Base-by-base conservation (phyloP, 2,113 vertebrate species). In the Phyllopteryx taeniolatus region DNA sequence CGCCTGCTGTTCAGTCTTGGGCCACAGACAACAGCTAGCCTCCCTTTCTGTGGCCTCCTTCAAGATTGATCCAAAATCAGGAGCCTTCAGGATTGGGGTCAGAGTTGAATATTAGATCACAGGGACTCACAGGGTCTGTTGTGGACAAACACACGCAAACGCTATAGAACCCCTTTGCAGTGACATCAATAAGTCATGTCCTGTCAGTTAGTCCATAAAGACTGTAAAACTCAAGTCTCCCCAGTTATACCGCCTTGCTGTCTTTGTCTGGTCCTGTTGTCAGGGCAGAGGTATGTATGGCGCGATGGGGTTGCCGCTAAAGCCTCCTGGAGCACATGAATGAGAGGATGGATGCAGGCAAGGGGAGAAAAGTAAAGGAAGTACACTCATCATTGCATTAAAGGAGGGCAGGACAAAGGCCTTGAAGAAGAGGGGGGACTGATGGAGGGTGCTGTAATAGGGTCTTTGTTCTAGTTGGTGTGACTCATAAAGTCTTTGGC, bases 401-500 rank as follows among this genome's bases (percentile, higher is more conserved):
- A 87, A 79, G 66, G 67, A 83, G 68, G 46, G 59, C 70, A 66
- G 75, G 82, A 77, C 71, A 76, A 72, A 74, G 39, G 44, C 71
- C 68, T 74, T 17, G 72, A 71, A 61, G 74, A 74, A 53, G 72
- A 83, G 75, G 67, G 69, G 65, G 44, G 64, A 54, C 54, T 64
- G 46, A 69, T 72, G 76, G 80, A 67, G 71, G 64, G 31, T 46
- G 74, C 75, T 79, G 87, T 88, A 89, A 89, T 87, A 74, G 87
- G 75, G 72, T 83, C 85, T 91, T 91, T 91, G 89, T 91, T 89
- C 76, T 91, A 83, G 72, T 80, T 88, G 83, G 83, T 79, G 84
- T 85, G 89, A 87, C 82, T 85, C 89, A 82, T 79, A 87, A 85
- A 89, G 88, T 63, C 62, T 75, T 39, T 71, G 35, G 74, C 65